Conservation (phyloP, 2,888 invertebrate species). For the Myopa tessellatipennis region DNA sequence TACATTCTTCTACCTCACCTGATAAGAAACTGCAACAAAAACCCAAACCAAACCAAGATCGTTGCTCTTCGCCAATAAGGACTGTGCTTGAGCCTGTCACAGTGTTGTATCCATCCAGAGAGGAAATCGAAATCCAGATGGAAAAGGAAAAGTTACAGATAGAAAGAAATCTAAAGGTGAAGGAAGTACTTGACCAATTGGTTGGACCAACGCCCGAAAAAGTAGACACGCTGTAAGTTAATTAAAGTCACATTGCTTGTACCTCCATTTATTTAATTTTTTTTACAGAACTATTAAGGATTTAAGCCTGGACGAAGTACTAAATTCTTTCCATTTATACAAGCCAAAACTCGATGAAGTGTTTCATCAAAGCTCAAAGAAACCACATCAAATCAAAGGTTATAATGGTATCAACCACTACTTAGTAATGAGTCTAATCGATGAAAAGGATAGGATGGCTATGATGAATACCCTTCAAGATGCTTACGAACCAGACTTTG, state of each 20-base stretch:
- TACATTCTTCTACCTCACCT: not conserved
- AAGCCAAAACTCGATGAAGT: conserved; percentile 45
- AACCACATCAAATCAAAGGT: conserved; percentile 43
- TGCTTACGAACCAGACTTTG: conserved; percentile 40
- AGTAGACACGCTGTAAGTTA: conserved; percentile 46
- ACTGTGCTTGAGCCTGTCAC: not conserved
- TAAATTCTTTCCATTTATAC: conserved; percentile 42
- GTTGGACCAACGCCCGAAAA: conserved; percentile 40
- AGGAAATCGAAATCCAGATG: conserved; percentile 41
- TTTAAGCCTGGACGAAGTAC: conserved; percentile 38
- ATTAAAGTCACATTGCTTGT: not conserved
- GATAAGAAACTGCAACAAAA: not conserved
- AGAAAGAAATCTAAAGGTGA: conserved; percentile 43
- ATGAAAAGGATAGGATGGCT: conserved; percentile 40
- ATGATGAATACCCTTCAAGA: conserved; percentile 46
- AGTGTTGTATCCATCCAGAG: conserved; percentile 26
- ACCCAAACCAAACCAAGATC: not conserved
- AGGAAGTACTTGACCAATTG: conserved; percentile 44
- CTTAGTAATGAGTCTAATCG: conserved; percentile 44
- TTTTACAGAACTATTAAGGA: conserved; percentile 42
- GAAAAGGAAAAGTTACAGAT: conserved; percentile 39
- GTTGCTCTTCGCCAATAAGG: not conserved
- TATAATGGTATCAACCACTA: conserved; percentile 47
- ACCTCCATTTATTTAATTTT: not conserved
- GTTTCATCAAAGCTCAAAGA: conserved; percentile 40